Evolutionary conservation across 2,888 invertebrate species (phyloP).

Genomic region (Nebria brevicollis): DNA sequence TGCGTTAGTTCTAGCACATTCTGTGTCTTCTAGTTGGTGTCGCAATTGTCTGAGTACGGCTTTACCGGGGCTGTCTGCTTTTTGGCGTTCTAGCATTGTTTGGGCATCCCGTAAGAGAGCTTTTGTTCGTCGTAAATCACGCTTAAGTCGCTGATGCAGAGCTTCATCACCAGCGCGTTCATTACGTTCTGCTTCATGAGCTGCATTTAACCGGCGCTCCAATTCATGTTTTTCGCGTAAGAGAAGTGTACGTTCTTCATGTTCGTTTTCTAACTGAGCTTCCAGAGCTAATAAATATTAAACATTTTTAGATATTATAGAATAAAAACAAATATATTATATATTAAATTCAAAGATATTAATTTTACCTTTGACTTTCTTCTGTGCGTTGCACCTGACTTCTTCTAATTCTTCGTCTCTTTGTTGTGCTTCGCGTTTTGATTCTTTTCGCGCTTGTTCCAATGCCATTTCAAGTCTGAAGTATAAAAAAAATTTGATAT

Average conservation of each 20-base stretch:
- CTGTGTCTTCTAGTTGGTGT: slow-evolving; percentile 87
- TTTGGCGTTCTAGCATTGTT: slow-evolving; percentile 87
- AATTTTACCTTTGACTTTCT: slow-evolving; percentile 83
- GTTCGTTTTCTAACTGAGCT: slow-evolving; percentile 91
- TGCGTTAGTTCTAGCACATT: slow-evolving; percentile 84
- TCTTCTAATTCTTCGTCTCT: slow-evolving; percentile 95
- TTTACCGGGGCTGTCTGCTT: slow-evolving; percentile 82
- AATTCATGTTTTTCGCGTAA: slow-evolving; percentile 91
- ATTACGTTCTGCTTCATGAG: slow-evolving; percentile 80
- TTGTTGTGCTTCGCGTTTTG: slow-evolving; percentile 87
- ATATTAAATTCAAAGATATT: neutral
- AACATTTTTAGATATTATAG: neutral
- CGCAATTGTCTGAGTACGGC: slow-evolving; percentile 65
- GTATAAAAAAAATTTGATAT: neutral
- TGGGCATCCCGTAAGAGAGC: slow-evolving; percentile 92
- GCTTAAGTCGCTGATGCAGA: slow-evolving; percentile 77
- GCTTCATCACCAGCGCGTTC: slow-evolving; percentile 80
- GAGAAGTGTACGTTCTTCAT: slow-evolving; percentile 87
- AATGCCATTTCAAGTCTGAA: slow-evolving; percentile 87
- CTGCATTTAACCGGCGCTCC: slow-evolving; percentile 83
- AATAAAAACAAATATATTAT: neutral
- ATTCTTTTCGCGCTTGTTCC: slow-evolving; percentile 91
- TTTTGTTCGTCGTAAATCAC: slow-evolving; percentile 89
- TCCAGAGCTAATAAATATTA: slow-evolving; percentile 74
- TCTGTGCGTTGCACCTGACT: slow-evolving; percentile 86